A percentile compares a stretch with the other conserved stretches of the same genome.
phyloP scores from a whole-genome alignment of 1,140 invertebrate species.

The Periplaneta americana region DNA sequence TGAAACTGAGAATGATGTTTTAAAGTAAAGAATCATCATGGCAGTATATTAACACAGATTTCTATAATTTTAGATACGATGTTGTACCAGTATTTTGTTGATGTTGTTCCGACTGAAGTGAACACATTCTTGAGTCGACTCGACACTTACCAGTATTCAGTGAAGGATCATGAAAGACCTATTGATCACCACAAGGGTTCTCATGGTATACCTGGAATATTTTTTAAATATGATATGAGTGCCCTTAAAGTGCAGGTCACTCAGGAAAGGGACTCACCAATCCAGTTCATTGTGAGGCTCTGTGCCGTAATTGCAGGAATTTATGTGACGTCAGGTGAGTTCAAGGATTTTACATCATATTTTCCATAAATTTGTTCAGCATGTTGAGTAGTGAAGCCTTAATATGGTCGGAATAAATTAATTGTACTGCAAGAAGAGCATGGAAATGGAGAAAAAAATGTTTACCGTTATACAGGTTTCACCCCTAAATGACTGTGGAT shows the following conservation, averaged over 20 bases:
- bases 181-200: conserved; percentile 72
- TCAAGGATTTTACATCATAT: no score
- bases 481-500: no score
- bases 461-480: no score
- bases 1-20: no score
- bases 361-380: no score
- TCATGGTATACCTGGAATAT: conserved; percentile 89
- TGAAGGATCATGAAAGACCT: conserved; percentile 77
- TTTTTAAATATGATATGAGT: conserved; percentile 91
- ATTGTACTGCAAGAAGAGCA: no score
- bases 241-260: conserved; percentile 80
- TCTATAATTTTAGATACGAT: conserved; percentile 57
- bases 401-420: no score
- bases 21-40: no score
- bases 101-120: conserved; percentile 92
- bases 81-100: conserved; percentile 89
- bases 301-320: conserved; percentile 89
- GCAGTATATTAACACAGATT: no score
- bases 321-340: conserved; percentile 72
- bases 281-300: conserved; percentile 77
- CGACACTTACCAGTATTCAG: conserved; percentile 89
- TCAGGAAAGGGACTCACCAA: conserved; percentile 72
- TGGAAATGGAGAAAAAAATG: no score
- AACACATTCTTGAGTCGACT: conserved; percentile 60
- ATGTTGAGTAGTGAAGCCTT: no score